These are phyloP conservation scores for Spisula solida DNA, from an alignment of 2,888 invertebrate species.

Conservation along the genomic window DNA sequence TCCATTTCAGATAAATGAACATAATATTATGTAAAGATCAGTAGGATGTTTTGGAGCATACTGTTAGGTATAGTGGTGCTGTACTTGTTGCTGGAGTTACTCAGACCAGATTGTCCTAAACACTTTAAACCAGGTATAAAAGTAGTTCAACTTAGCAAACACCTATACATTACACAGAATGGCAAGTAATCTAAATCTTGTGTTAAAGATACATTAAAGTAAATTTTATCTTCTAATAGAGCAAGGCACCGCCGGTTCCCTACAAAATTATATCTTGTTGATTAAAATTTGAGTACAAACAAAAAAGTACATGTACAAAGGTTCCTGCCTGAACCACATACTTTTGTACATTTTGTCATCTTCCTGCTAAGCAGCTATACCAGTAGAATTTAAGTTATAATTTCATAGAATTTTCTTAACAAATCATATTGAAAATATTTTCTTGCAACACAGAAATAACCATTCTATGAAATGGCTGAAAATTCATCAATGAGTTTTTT, in stretches of 20 bases:
- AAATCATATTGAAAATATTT: no score
- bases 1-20: neutral
- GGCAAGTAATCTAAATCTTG: no score
- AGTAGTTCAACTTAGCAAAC: neutral
- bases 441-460: no score
- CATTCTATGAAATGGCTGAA: no score
- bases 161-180: neutral
- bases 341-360: no score
- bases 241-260: neutral
- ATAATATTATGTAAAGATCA: neutral
- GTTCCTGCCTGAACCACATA: no score
- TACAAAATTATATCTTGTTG: neutral
- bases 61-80: slow-evolving; percentile 6
- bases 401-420: no score
- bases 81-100: slow-evolving; percentile 47
- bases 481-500: no score
- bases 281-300: neutral
- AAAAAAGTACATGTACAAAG: neutral
- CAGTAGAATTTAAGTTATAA: no score
- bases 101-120: slow-evolving; percentile 42
- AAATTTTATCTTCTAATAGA: neutral
- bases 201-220: no score
- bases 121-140: slow-evolving; percentile 56
- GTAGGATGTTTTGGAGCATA: slow-evolving; percentile 47
- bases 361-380: no score